Evolutionary conservation across 2,113 vertebrate species (phyloP).

Genomic region (Cyprinus carpio): DNA sequence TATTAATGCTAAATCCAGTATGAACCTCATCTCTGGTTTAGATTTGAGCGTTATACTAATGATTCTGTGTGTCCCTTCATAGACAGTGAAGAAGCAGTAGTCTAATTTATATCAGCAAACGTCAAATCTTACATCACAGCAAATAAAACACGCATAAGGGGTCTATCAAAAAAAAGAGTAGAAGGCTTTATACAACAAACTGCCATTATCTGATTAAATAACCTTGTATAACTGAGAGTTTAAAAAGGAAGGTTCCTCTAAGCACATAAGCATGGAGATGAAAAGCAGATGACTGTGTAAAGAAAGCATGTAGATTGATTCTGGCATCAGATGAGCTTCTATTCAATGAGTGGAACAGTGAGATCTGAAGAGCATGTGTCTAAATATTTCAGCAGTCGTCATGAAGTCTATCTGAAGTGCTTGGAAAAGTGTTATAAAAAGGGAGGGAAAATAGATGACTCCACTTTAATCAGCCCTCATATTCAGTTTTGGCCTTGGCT

Average conservation of each 20-base stretch:
- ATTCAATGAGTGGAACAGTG: conserved; percentile 10
- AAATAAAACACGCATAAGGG: conserved; percentile 6
- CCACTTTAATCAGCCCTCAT: conserved; percentile 11
- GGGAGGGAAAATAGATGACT: conserved; percentile 11
- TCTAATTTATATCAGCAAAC: conserved; percentile 3
- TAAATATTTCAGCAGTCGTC: conserved; percentile 4
- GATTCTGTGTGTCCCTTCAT: neutral
- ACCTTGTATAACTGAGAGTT: neutral
- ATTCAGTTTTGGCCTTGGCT: neutral
- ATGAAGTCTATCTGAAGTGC: neutral
- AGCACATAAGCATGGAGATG: neutral
- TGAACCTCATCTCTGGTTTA: neutral
- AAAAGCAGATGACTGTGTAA: neutral
- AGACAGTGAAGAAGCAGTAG: neutral
- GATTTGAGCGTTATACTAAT: neutral
- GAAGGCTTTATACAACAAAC: conserved; percentile 8
- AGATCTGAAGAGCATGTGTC: conserved; percentile 11
- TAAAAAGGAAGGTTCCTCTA: neutral
- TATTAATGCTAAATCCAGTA: neutral
- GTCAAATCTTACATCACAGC: neutral
- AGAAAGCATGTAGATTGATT: neutral
- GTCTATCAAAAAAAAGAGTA: neutral
- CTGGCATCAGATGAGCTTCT: conserved; percentile 30
- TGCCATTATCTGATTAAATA: neutral
- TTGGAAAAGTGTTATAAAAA: neutral